Evolutionary conservation across 2,113 vertebrate species (phyloP).

Genomic region (Actenoides hombroni): DNA sequence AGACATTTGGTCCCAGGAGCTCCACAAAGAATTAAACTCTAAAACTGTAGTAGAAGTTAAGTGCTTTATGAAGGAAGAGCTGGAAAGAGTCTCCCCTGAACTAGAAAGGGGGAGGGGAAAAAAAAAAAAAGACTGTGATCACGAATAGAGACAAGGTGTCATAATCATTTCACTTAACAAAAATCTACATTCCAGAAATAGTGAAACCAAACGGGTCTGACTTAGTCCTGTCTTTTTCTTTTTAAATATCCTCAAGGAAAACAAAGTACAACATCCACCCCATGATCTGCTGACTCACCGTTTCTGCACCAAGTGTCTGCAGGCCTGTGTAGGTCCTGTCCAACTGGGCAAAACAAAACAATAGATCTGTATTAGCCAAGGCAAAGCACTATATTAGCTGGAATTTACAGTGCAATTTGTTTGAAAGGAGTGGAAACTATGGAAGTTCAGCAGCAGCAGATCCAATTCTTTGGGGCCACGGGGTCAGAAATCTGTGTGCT

Average conservation of each 20-base stretch:
- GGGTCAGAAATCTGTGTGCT: not conserved
- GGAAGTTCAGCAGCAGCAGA: not conserved
- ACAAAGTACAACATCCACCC: not conserved
- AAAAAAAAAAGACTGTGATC: not conserved
- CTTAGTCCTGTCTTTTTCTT: not conserved
- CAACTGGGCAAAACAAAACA: constrained; percentile 77
- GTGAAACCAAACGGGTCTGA: not conserved
- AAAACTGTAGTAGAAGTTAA: not conserved
- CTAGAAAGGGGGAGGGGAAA: not conserved
- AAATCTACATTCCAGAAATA: not conserved
- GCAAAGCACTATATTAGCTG: not conserved
- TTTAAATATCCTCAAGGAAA: not conserved
- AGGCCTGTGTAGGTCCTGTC: constrained; percentile 97
- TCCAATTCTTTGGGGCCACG: not conserved
- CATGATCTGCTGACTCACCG: constrained; percentile 72
- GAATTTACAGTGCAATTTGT: not conserved
- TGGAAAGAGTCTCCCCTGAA: not conserved
- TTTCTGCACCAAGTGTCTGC: constrained; percentile 97
- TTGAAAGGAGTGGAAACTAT: not conserved
- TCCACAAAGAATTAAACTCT: not conserved
- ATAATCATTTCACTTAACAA: not conserved
- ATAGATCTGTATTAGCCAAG: not conserved
- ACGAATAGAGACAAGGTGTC: not conserved
- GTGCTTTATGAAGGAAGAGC: not conserved
- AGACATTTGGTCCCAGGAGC: not conserved